These are phyloP conservation scores for Brevimyrus niger DNA, from an alignment of 2,113 vertebrate genomes.

Conservation along the genomic window DNA sequence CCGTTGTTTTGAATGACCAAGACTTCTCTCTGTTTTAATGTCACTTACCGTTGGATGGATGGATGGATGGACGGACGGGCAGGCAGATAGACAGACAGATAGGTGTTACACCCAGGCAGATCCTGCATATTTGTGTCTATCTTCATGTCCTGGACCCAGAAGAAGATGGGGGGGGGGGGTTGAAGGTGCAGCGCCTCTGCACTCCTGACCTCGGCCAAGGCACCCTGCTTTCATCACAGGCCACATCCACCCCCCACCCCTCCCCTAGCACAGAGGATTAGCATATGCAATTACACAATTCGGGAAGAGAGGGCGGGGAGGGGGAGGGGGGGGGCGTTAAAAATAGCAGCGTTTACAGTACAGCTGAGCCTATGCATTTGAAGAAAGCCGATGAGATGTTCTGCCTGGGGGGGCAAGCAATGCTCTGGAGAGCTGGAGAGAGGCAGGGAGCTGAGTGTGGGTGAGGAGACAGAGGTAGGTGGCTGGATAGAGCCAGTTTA, in stretches of 20 bases:
- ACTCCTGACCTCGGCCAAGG: background rate
- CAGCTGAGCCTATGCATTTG: constrained; percentile 24
- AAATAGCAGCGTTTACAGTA: constrained; percentile 46
- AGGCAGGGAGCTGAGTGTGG: background rate
- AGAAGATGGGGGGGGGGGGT: background rate
- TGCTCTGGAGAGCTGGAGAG: background rate
- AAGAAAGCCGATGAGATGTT: constrained; percentile 40
- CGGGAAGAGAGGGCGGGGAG: background rate
- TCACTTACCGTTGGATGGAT: background rate
- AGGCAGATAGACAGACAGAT: background rate
- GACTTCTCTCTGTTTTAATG: background rate
- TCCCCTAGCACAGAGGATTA: constrained; percentile 42
- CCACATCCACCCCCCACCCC: background rate
- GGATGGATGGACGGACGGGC: background rate
- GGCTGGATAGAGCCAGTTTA: background rate
- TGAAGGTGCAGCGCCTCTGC: background rate
- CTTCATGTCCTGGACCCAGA: background rate
- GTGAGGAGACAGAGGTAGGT: background rate
- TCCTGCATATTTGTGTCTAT: background rate
- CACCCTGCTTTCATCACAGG: background rate
- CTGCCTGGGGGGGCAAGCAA: constrained; percentile 26
- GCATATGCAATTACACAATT: constrained; percentile 53
- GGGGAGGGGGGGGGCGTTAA: constrained; percentile 40
- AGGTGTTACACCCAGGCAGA: background rate
- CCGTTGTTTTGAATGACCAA: background rate